Evolutionary conservation across 2,797 vertebrate genomes (phyloP), one percentile per base, ranked within the genome.

Genomic region (Spatula clypeata): DNA sequence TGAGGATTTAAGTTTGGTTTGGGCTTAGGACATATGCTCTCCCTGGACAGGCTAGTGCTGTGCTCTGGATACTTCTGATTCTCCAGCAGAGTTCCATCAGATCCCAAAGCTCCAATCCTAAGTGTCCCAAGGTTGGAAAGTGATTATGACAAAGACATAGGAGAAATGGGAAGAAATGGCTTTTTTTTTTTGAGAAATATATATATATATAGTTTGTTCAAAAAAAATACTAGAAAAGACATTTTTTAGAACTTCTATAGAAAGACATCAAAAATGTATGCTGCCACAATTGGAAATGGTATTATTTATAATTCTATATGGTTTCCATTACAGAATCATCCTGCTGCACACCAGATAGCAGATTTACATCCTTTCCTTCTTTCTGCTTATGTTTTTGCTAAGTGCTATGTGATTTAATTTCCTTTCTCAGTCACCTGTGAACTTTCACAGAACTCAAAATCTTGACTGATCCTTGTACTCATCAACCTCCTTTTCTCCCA

Each of bases 71-170:
- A 71, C 31, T 0, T 2, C 5, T 26, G 6, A 3, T 61, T 42
- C 45, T 79, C 62, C 42, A 66, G 20, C 45, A 44, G 57, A 64
- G 26, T 75, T 61, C 36, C 17, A 3, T 23, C 57, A 47, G 4
- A 62, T 61, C 23, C 23, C 34, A 45, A 42, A 66, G 32, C 6
- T 62, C 38, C 15, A 44, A 8, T 82, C 29, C 2, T 0, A 55
- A 85, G 7, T 40, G 72, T 61, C 5, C 8, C 34, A 32, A 34
- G 29, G 24, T 51, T 51, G 82, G 24, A 66, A 81, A 92, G 57
- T 26, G 0, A 32, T 0, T 32, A 62, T 65, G 23, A 86, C 24
- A 26, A 51, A 67, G 19, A 13, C 34, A n/a, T 0, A 47, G 14
- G 23, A 82, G 19, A 85, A 82, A 38, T 29, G 10, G 26, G 13